Conservation (phyloP, 2,113 vertebrate species). For the Clarias gariepinus region DNA sequence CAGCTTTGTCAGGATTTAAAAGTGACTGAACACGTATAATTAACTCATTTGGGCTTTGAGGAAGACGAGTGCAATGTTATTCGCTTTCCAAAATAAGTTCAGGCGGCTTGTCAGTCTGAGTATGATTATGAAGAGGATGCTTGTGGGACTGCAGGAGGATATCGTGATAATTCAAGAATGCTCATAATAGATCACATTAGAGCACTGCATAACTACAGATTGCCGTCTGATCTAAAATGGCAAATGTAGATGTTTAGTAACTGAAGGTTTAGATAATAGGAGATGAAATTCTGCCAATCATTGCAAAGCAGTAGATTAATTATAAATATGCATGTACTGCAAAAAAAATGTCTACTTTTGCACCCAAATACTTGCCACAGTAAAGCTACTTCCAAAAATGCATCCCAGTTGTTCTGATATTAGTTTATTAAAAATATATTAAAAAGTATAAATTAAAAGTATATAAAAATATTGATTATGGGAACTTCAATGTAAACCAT, state of each 20-base stretch:
- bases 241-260: background rate
- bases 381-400: background rate
- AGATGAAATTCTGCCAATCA: background rate
- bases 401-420: background rate
- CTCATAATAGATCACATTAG: constrained; percentile 6
- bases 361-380: background rate
- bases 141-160: background rate
- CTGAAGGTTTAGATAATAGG: background rate
- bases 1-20: constrained; percentile 12
- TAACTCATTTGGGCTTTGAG: constrained; percentile 36
- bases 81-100: constrained; percentile 41
- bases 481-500: too few relatives aligned
- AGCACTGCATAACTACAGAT: background rate
- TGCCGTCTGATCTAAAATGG: background rate
- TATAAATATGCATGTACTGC: background rate
- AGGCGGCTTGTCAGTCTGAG: background rate
- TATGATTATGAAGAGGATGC: constrained; percentile 4
- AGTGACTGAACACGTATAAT: constrained; percentile 37
- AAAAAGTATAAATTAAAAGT: too few relatives aligned
- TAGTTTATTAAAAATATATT: too few relatives aligned
- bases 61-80: constrained; percentile 28
- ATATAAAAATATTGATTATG: too few relatives aligned
- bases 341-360: background rate
- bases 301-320: background rate
- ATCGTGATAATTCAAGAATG: constrained; percentile 4